Base-by-base conservation (phyloP, 2,888 invertebrate species). In the Celastrina argiolus region DNA sequence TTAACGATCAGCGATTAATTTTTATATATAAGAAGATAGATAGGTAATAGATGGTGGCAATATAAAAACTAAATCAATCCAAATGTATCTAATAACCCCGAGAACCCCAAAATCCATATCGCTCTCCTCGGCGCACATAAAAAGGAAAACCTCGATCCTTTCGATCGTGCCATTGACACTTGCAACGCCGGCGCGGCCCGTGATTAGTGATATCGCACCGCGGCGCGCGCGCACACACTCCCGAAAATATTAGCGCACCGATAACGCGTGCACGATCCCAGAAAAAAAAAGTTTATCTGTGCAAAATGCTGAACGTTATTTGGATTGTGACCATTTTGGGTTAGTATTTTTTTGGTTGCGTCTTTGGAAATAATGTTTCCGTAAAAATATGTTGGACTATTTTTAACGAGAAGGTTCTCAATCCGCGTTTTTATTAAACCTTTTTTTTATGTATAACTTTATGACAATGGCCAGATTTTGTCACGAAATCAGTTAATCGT, bases 281-380 rank as follows among this genome's bases (percentile, higher is more conserved):
- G 16, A 45, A 36, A 36, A 45, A 45, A 18, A 45, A 3, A 12
- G 22, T 26, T 12, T 26, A 5, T 51, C 14, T 42, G 26, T 64
- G 64, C 14, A 45, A 36, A 56, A 36, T 45, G 64, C 2, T 18
- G 36, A 64, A 22, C 8, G 3, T 26, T 56, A 36, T 18, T 36
- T 56, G 64, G 64, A 64, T 64, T 26, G 16, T n/a, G 12, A 10
- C 31, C 8, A 34, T 51, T 22, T 64, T 64, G n/a, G 64, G 64
- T 64, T 34, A 4, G 64, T 64, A 64, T 51, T 56, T 56, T 26
- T 56, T 36, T 28, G n/a, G n/a, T n/a, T n/a, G n/a, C n/a, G n/a
- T n/a, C n/a, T n/a, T n/a, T n/a, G n/a, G n/a, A n/a, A n/a, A n/a
- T n/a, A n/a, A 41, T 28, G 28, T 28, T 4, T 3, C 28, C 7